These are phyloP conservation scores for Agapostemon virescens DNA, from an alignment of 2,888 invertebrate species.

Conservation along the genomic window DNA sequence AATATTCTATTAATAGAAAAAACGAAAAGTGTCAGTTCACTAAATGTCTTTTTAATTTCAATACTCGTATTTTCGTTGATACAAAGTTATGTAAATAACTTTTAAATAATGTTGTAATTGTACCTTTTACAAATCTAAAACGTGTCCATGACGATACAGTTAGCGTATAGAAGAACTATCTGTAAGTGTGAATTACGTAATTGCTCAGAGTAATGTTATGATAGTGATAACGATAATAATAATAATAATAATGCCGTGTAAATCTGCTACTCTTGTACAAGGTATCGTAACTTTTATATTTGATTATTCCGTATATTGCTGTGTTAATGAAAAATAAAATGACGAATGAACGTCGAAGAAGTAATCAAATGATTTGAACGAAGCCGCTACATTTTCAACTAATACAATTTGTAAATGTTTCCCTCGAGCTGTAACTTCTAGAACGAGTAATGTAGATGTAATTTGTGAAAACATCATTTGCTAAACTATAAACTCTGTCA, in stretches of 20 bases:
- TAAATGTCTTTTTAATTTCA: slow-evolving; percentile 25
- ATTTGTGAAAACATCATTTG: neutral
- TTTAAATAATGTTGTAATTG: slow-evolving; percentile 18
- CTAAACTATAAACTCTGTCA: slow-evolving; percentile 20
- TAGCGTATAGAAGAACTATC: slow-evolving; percentile 21
- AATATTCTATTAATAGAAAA: slow-evolving; percentile 10
- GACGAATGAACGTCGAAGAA: slow-evolving; percentile 18
- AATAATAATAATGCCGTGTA: neutral
- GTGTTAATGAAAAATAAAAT: slow-evolving; percentile 30
- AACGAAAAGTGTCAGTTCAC: slow-evolving; percentile 16
- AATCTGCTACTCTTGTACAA: slow-evolving; percentile 22
- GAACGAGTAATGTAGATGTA: neutral
- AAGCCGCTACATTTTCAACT: neutral
- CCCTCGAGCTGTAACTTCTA: neutral
- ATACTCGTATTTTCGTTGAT: slow-evolving; percentile 32
- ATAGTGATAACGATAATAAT: neutral
- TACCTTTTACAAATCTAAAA: slow-evolving; percentile 18
- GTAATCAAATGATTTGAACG: slow-evolving; percentile 3
- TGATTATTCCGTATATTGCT: slow-evolving; percentile 29
- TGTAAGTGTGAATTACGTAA: slow-evolving; percentile 15
- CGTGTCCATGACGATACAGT: slow-evolving; percentile 14
- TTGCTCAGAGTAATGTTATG: slow-evolving; percentile 26
- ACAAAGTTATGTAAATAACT: slow-evolving; percentile 37
- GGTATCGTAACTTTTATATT: slow-evolving; percentile 21
- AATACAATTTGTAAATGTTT: slow-evolving; percentile 6